Evolutionary conservation across 2,888 invertebrate species (phyloP).

Genomic region (Bellardia bayeri): DNA sequence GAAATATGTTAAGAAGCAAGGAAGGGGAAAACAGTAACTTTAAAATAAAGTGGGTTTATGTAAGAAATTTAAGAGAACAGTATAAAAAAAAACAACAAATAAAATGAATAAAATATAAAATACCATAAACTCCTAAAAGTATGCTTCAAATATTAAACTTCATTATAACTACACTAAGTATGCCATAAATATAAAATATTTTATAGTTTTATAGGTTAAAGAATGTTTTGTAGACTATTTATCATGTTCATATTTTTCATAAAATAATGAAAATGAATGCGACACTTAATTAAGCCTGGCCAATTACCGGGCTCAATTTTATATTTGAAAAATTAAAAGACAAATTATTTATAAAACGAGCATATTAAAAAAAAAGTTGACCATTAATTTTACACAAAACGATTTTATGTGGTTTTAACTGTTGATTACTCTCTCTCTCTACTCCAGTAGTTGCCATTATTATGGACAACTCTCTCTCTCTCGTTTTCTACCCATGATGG

Average conservation of each 20-base stretch:
- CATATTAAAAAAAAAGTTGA: slow-evolving; percentile 29
- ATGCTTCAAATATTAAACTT: slow-evolving; percentile 32
- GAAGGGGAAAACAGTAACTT: slow-evolving; percentile 29
- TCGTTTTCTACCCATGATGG: not conserved
- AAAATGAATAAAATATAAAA: slow-evolving; percentile 27
- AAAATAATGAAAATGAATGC: slow-evolving; percentile 3
- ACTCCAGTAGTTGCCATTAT: not conserved
- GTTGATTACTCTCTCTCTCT: slow-evolving; percentile 1
- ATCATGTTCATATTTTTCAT: not conserved
- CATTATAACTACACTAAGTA: slow-evolving; percentile 37
- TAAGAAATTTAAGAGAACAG: slow-evolving; percentile 1
- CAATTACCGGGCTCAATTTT: slow-evolving; percentile 32
- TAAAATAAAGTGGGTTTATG: slow-evolving; percentile 30
- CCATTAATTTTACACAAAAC: slow-evolving; percentile 66
- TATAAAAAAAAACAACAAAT: not conserved
- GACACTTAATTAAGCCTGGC: slow-evolving; percentile 58
- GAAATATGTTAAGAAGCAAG: slow-evolving; percentile 28
- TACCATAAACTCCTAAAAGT: slow-evolving; percentile 52
- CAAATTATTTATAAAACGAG: slow-evolving; percentile 50
- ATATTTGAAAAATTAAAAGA: slow-evolving; percentile 33
- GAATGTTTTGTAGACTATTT: slow-evolving; percentile 4
- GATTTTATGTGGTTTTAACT: slow-evolving; percentile 60
- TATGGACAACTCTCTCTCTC: not conserved
- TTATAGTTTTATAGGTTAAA: not conserved
- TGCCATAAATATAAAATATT: slow-evolving; percentile 20